These are phyloP conservation scores for Steinernema feltiae DNA, from an alignment of 1,140 invertebrate genomes.

Conservation along the genomic window DNA sequence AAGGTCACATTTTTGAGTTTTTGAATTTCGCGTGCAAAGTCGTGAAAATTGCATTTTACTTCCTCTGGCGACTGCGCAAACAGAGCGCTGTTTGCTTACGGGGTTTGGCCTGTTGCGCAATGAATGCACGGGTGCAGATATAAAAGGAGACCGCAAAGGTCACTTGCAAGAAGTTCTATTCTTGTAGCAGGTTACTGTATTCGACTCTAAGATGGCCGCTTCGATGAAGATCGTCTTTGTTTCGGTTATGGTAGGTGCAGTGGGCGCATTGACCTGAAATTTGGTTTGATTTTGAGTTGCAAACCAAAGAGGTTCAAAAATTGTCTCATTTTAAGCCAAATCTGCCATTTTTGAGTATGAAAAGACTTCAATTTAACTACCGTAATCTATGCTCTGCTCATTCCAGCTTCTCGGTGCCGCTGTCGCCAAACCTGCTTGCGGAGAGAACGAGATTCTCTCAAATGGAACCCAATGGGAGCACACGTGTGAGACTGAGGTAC, in stretches of 20 bases:
- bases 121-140: background rate
- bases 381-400: too few relatives aligned
- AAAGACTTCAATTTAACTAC: too few relatives aligned
- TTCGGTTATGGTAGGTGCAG: too few relatives aligned
- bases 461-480: background rate
- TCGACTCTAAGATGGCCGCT: too few relatives aligned
- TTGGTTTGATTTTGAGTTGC: too few relatives aligned
- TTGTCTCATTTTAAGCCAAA: too few relatives aligned
- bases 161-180: background rate
- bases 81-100: background rate
- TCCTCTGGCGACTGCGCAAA: background rate
- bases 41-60: background rate
- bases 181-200: background rate
- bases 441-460: background rate
- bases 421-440: background rate
- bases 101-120: background rate
- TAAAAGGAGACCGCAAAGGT: background rate
- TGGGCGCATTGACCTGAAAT: too few relatives aligned
- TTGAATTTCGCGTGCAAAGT: background rate
- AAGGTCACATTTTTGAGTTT: slow-evolving; percentile 1
- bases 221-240: too few relatives aligned
- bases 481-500: background rate
- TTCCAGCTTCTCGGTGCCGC: too few relatives aligned
- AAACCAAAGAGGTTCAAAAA: too few relatives aligned
- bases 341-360: too few relatives aligned